Evolutionary conservation across 2,113 vertebrate genomes (phyloP).

Genomic region (Pseudorasbora parva): DNA sequence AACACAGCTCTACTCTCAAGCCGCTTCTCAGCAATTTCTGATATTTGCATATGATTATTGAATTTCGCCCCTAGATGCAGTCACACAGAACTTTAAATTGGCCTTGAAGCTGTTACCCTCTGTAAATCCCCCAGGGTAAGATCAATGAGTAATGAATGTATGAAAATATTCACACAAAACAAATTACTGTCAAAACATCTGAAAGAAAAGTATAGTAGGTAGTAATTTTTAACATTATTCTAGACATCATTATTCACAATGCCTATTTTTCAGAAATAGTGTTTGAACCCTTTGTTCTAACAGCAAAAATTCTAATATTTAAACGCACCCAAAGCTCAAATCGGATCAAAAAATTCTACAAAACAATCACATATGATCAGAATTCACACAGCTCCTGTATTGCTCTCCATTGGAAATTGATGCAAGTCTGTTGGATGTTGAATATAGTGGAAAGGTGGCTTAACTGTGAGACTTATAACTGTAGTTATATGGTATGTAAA

Average conservation of each 20-base stretch:
- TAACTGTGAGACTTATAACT: not conserved
- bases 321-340: not conserved
- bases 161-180: not conserved
- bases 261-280: too few relatives aligned
- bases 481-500: not conserved
- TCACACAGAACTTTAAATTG: too few relatives aligned
- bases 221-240: too few relatives aligned
- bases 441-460: not conserved
- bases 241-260: too few relatives aligned
- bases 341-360: not conserved
- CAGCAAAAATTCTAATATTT: not conserved
- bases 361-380: not conserved
- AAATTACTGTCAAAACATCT: not conserved
- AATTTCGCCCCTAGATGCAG: too few relatives aligned
- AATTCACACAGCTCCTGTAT: not conserved
- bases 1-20: not conserved
- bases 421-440: not conserved
- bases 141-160: not conserved
- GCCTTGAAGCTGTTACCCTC: too few relatives aligned
- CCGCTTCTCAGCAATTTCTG: not conserved
- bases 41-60: not conserved
- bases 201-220: too few relatives aligned
- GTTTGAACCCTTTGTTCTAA: not conserved
- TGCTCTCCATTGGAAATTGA: not conserved
- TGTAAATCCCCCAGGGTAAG: not conserved